Conservation (phyloP, 2,797 vertebrate species). For the Lepilemur septentrionalis region DNA sequence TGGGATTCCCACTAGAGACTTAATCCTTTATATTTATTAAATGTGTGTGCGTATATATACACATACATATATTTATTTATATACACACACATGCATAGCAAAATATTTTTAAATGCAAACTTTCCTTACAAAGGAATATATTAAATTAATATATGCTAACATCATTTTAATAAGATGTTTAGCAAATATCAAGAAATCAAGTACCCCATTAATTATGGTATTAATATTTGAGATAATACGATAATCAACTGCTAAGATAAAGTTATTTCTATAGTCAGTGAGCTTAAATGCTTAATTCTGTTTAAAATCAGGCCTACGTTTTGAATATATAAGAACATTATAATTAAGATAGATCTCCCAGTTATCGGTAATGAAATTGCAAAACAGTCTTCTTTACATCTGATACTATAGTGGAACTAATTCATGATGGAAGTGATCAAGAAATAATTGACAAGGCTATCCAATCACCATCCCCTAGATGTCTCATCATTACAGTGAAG, state of each 20-base stretch:
- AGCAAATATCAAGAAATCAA: background rate
- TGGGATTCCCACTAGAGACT: background rate
- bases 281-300: background rate
- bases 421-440: background rate
- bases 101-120: background rate
- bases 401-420: background rate
- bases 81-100: background rate
- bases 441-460: background rate
- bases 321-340: background rate
- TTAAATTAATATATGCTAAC: background rate
- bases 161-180: background rate
- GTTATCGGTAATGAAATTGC: background rate
- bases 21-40: background rate
- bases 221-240: background rate
- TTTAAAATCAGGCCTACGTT: slow-evolving; percentile 5
- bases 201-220: background rate
- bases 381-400: background rate
- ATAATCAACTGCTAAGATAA: background rate
- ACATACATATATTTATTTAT: background rate
- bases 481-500: background rate
- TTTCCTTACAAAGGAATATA: background rate
- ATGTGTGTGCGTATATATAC: background rate
- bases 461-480: background rate
- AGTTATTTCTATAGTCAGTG: background rate
- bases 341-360: background rate